Evolutionary conservation across 2,797 vertebrate species (phyloP), one percentile per base, ranked within the genome.

Genomic region (Fratercula arctica): DNA sequence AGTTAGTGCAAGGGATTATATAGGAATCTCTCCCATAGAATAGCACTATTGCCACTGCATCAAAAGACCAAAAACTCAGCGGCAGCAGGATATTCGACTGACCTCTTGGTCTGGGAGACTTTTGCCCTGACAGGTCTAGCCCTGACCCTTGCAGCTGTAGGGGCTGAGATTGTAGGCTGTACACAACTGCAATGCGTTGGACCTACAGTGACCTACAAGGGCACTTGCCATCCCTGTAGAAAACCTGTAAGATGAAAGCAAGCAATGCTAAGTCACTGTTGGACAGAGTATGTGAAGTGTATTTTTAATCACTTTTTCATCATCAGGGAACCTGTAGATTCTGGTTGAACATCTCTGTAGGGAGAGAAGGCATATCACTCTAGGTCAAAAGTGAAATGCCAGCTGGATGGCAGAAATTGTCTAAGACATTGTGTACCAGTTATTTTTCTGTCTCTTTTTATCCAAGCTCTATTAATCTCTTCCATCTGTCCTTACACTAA

Each of bases 131-230:
- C 24, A 51, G 63, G 17, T 83, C 66, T 46, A 73, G 15, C 45
- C 8, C 7, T 53, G 48, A 59, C 18, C 10, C 28, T 51, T 81
- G 46, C 20, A 50, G 4, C 18, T 66, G 20, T 4, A 51, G 29
- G 13, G 46, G 7, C 5, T 60, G 13, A 0, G 1, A 4, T 0
- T 57, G 16, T 6, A 46, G 23, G 9, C 59, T 86, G 25, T 59
- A 33, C 10, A 29, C 24, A 35, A 24, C 53, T 84, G 48, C 43
- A 68, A 43, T 10, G 16, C 3, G 0, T 9, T 46, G 46, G 73
- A 74, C 37, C 19, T 72, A 26, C 35, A 81, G 72, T 46, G 35
- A 75, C 43, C 50, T 78, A 18, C 25, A 60, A 53, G 6, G 69
- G 3, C 35, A 23, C 8, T 84, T 72, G 13, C 39, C 29, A 51